Percentiles rank a stretch among this genome's conserved stretches.
These are phyloP conservation scores for Scolopax rusticola DNA, from an alignment of 2,797 vertebrate genomes.

Conservation along the genomic window DNA sequence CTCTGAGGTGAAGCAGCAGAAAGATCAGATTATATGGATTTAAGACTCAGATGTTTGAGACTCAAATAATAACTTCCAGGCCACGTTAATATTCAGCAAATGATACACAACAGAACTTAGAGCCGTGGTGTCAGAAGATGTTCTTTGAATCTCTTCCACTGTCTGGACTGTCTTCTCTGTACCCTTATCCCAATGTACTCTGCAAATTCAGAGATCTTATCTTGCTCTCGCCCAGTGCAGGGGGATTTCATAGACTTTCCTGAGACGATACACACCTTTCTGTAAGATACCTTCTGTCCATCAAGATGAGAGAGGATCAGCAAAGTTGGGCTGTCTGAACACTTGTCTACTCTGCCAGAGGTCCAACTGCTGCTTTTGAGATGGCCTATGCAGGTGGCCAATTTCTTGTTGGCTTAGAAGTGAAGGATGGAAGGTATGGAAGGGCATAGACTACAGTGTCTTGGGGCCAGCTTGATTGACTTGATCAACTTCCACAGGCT, in stretches of 20 bases:
- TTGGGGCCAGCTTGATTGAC: background rate
- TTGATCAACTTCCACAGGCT: constrained; percentile 3
- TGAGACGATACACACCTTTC: background rate
- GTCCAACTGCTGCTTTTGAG: background rate
- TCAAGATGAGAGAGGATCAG: background rate
- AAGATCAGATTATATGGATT: background rate
- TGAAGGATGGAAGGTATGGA: background rate
- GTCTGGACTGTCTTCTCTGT: background rate
- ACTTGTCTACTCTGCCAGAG: background rate
- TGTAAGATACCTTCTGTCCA: background rate
- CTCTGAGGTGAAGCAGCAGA: background rate
- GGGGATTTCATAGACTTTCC: background rate
- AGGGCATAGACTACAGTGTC: background rate
- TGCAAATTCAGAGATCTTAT: background rate
- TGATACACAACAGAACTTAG: background rate
- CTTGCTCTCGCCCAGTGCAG: background rate
- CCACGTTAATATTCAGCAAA: background rate
- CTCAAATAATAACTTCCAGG: background rate
- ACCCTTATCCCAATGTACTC: background rate
- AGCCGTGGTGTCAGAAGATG: background rate
- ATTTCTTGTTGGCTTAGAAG: background rate
- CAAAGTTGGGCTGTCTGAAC: background rate
- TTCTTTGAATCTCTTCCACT: background rate
- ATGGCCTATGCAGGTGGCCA: background rate
- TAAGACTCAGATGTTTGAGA: background rate